Evolutionary conservation across 2,797 vertebrate species (phyloP), one percentile per base, ranked within the genome.

Genomic region (Sternotherus odoratus): DNA sequence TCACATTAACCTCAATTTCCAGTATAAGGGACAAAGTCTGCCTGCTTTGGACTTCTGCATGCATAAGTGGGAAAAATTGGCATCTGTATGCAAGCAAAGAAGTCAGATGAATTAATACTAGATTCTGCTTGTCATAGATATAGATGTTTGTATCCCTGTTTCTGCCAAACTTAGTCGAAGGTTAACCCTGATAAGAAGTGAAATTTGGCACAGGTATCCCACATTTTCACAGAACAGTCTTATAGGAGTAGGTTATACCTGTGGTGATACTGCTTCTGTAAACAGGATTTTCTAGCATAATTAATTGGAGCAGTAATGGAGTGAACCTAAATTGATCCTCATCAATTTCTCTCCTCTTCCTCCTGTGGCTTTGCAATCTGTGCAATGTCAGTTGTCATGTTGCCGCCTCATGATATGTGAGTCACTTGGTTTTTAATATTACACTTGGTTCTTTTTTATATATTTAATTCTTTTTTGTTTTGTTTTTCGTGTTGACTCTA

Each of bases 361-460:
- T n/a, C 30, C 26, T 74, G 78, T 50, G 39, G 1, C 80, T 89
- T 46, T 80, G 36, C 5, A 8, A 4, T 1, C 2, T 36, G 16
- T 51, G 51, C 28, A 74, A 66, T n/a, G 33, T 12, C 69, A 26
- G 11, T 72, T 39, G 39, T 72, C 21, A 24, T 2, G 26, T 8
- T 26, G 46, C 8, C 30, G 36, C 2, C 49, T 75, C 3, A 1
- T 51, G 17, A 51, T 33, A 6, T 56, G 5, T 0, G 1, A 33
- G 4, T 9, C 48, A 39, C 15, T 11, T 0, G 0, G 8, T 63
- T 12, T 28, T 16, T 12, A 3, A 30, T 5, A 3, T 12, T 24
- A 23, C 85, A 10, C 28, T 77, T 12, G 4, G 30, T 87, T 51
- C 12, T 87, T 10, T 53, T 53, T 23, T 53, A 53, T 53, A 53